Evolutionary conservation across 2,797 vertebrate species (phyloP).

Genomic region (Calcarius lapponicus): DNA sequence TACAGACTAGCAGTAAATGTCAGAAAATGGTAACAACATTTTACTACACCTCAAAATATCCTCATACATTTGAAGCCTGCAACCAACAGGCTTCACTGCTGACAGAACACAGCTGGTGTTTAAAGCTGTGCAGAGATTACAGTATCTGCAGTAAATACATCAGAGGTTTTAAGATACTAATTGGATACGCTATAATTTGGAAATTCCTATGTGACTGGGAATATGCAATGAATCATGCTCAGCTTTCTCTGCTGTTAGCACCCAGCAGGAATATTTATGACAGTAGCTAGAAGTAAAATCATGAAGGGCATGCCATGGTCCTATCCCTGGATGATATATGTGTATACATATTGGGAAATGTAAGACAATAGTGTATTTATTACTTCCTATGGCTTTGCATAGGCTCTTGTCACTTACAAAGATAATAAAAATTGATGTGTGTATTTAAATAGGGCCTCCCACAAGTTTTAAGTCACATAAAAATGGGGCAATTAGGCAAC

Average conservation of each 20-base stretch:
- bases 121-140: slow-evolving; percentile 17
- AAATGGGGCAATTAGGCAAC: slow-evolving; percentile 26
- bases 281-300: neutral
- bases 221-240: slow-evolving; percentile 7
- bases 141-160: slow-evolving; percentile 36
- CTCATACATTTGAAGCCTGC: neutral
- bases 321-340: neutral
- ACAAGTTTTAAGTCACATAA: neutral
- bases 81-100: neutral
- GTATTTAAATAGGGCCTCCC: neutral
- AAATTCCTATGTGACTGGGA: slow-evolving; percentile 19
- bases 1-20: neutral
- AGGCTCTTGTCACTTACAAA: neutral
- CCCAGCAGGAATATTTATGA: neutral
- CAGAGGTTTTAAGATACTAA: slow-evolving; percentile 36
- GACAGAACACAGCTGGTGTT: neutral
- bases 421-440: slow-evolving; percentile 28
- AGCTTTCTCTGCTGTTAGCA: neutral
- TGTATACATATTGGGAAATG: neutral
- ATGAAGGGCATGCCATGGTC: neutral
- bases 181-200: slow-evolving; percentile 27
- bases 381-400: neutral
- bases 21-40: neutral
- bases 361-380: neutral
- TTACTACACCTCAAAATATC: neutral